These are phyloP conservation scores for Ammospiza caudacuta DNA, from an alignment of 2,113 vertebrate species.

Conservation along the genomic window DNA sequence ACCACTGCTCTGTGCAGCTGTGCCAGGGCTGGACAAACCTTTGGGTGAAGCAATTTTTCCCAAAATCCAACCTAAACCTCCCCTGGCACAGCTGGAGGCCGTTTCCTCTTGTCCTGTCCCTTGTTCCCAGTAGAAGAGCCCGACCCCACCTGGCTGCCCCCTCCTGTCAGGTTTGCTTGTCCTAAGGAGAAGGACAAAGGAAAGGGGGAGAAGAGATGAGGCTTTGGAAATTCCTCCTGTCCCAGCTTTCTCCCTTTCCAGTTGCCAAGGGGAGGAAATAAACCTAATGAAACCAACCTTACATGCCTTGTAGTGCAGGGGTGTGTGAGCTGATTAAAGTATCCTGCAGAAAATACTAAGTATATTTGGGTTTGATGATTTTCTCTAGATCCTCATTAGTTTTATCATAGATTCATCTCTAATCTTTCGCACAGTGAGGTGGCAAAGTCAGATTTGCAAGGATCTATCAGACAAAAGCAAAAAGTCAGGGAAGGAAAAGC, in stretches of 20 bases:
- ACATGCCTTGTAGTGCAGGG: not conserved
- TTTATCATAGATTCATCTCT: not conserved
- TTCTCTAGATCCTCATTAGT: not conserved
- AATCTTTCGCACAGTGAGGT: not conserved
- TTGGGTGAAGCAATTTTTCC: not conserved
- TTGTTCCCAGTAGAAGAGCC: not conserved
- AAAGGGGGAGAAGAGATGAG: not conserved
- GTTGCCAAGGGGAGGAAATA: not conserved
- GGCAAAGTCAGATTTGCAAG: not conserved
- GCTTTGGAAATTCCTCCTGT: not conserved
- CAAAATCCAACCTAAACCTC: not conserved
- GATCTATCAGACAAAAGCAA: not conserved
- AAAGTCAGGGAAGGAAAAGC: not conserved
- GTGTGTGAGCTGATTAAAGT: not conserved
- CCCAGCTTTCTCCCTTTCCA: not conserved
- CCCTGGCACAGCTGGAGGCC: not conserved
- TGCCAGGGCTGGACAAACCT: not conserved
- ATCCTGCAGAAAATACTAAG: not conserved
- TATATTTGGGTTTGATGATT: not conserved
- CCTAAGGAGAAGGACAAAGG: not conserved
- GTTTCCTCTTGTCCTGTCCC: not conserved
- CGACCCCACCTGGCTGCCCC: rapidly evolving
- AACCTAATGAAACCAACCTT: not conserved
- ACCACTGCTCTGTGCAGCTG: not conserved
- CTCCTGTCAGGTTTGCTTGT: not conserved